These are phyloP conservation scores for Eremophila alpestris DNA, from an alignment of 2,797 vertebrate genomes.

Conservation along the genomic window DNA sequence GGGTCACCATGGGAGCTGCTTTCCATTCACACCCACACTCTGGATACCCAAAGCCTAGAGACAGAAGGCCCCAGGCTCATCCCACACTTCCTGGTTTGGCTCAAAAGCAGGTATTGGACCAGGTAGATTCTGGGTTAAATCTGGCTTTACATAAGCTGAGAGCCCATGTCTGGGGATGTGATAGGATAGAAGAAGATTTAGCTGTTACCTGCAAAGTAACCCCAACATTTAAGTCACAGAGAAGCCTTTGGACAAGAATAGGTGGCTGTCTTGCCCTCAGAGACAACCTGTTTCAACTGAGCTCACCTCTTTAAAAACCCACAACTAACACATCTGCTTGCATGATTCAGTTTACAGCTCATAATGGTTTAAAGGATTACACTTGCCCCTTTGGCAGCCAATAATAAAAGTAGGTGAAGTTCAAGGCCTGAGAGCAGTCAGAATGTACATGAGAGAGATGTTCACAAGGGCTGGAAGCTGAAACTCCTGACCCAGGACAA, in stretches of 20 bases:
- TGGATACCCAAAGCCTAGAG: neutral
- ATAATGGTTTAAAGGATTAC: neutral
- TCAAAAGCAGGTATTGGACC: neutral
- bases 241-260: neutral
- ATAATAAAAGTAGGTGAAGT: neutral
- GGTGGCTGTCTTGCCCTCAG: neutral
- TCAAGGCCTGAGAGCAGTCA: neutral
- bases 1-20: neutral
- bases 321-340: neutral
- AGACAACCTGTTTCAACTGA: neutral
- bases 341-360: neutral
- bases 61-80: neutral
- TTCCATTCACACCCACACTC: neutral
- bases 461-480: neutral
- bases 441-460: accelerated
- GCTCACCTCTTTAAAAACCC: neutral
- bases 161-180: neutral
- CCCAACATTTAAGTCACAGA: neutral
- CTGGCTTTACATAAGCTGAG: constrained; percentile 30
- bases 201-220: neutral
- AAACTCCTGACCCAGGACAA: neutral
- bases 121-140: constrained; percentile 7
- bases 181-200: constrained; percentile 4
- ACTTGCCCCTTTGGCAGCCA: neutral
- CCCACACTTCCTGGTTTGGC: neutral